Percentiles rank a stretch among this genome's conserved stretches.
Conservation (phyloP, 2,797 vertebrate genomes). For the Lithobates sylvaticus region DNA sequence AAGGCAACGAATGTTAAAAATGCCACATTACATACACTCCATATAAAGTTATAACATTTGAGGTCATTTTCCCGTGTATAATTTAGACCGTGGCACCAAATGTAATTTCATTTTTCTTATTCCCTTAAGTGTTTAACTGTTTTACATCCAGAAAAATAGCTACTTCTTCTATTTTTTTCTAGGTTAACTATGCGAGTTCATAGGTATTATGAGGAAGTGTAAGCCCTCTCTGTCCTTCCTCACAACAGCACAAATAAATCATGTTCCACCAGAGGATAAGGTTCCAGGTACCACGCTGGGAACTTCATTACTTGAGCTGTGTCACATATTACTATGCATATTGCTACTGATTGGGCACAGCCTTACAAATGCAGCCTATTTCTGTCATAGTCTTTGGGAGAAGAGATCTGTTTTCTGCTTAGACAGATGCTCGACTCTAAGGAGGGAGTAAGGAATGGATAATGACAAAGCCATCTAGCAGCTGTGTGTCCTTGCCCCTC, state of each 20-base stretch:
- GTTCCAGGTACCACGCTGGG: slow-evolving; percentile 96
- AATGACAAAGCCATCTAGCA: slow-evolving; percentile 69
- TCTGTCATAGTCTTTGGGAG: slow-evolving; percentile 88
- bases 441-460: slow-evolving; percentile 65
- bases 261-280: slow-evolving; percentile 97
- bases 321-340: slow-evolving; percentile 98
- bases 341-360: slow-evolving; percentile 89
- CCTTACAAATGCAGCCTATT: slow-evolving; percentile 87
- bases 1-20: not conserved
- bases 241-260: slow-evolving; percentile 99
- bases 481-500: slow-evolving; percentile 69
- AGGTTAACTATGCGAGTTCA: slow-evolving; percentile 81
- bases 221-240: slow-evolving; percentile 96
- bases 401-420: slow-evolving; percentile 86
- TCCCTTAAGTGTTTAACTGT: slow-evolving; percentile 42
- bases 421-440: slow-evolving; percentile 76
- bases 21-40: not conserved
- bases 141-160: slow-evolving; percentile 21
- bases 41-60: not conserved
- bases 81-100: not conserved
- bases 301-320: slow-evolving; percentile 99
- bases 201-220: slow-evolving; percentile 89
- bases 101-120: not conserved
- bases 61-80: not conserved
- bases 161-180: slow-evolving; percentile 67